Percentiles rank a stretch among this genome's conserved stretches.
Evolutionary conservation across 2,888 invertebrate genomes (phyloP).

Genomic region (Hypsopygia costalis): DNA sequence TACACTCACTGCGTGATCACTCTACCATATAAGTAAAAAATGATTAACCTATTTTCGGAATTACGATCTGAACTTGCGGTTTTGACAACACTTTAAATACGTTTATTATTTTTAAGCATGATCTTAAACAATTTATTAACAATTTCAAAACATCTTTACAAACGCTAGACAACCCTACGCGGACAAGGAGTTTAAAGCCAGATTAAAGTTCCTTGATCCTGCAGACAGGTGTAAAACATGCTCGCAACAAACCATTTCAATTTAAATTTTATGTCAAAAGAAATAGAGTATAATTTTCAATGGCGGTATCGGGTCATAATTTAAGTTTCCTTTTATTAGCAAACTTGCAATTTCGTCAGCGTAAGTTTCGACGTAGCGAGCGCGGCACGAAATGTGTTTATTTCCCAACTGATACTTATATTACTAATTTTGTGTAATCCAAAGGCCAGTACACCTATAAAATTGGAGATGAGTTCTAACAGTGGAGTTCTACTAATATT

Average conservation of each 20-base stretch:
- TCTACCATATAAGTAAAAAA: too few relatives aligned
- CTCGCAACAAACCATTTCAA: conserved; percentile 27
- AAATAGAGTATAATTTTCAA: conserved; percentile 40
- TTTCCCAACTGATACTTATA: conserved; percentile 39
- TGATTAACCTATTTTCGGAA: too few relatives aligned
- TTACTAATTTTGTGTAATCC: conserved; percentile 23
- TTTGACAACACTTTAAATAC: too few relatives aligned
- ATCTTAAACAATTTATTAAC: too few relatives aligned
- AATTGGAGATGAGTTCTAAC: too few relatives aligned
- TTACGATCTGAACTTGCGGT: too few relatives aligned
- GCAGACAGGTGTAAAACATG: conserved; percentile 61
- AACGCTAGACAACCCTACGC: background rate
- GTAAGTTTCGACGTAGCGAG: conserved; percentile 15
- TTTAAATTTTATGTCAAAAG: conserved; percentile 29
- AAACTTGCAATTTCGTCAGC: conserved; percentile 55
- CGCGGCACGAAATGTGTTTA: conserved; percentile 25
- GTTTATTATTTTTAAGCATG: too few relatives aligned
- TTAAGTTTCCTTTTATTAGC: conserved; percentile 52
- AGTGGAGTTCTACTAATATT: too few relatives aligned
- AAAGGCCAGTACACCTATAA: too few relatives aligned
- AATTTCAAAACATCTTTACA: too few relatives aligned
- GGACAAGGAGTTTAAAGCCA: conserved; percentile 28
- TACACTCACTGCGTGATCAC: too few relatives aligned
- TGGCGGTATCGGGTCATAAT: conserved; percentile 29
- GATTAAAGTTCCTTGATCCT: conserved; percentile 68